Conservation (phyloP, 2,888 invertebrate genomes). For the Nephrotoma flavescens region DNA sequence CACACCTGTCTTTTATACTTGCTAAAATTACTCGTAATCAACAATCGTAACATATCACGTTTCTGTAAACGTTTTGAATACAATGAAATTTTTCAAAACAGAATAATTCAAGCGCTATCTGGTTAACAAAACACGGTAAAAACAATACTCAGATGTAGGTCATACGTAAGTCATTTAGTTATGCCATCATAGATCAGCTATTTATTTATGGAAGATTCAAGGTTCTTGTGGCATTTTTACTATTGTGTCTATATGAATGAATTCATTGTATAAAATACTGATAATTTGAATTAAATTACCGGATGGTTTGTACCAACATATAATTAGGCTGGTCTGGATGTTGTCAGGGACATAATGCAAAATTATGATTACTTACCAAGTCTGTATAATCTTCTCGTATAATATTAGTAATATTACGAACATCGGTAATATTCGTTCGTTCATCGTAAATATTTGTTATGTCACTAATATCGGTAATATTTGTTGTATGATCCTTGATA, state of each 20-base stretch:
- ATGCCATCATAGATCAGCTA: not conserved
- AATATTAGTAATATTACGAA: constrained; percentile 8
- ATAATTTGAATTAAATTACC: not conserved
- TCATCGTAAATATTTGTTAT: constrained; percentile 12
- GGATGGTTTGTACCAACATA: not conserved
- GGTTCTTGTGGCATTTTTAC: not conserved
- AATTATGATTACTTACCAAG: not conserved
- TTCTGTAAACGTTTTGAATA: not conserved
- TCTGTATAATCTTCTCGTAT: not conserved
- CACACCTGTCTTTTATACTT: too few relatives aligned
- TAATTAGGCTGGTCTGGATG: not conserved
- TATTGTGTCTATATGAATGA: not conserved
- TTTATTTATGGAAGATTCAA: not conserved
- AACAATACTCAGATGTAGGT: not conserved
- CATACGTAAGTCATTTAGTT: not conserved
- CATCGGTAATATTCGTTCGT: constrained; percentile 22
- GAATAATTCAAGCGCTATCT: not conserved
- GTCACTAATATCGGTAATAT: constrained; percentile 25
- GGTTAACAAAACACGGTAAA: not conserved
- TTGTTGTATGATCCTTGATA: constrained; percentile 13
- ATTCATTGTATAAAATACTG: not conserved
- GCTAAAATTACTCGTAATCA: not conserved
- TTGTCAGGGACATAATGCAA: not conserved
- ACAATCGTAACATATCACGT: not conserved
- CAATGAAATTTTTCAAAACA: not conserved